These are phyloP conservation scores for Momotus momota DNA, from an alignment of 2,797 vertebrate genomes.

Conservation along the genomic window DNA sequence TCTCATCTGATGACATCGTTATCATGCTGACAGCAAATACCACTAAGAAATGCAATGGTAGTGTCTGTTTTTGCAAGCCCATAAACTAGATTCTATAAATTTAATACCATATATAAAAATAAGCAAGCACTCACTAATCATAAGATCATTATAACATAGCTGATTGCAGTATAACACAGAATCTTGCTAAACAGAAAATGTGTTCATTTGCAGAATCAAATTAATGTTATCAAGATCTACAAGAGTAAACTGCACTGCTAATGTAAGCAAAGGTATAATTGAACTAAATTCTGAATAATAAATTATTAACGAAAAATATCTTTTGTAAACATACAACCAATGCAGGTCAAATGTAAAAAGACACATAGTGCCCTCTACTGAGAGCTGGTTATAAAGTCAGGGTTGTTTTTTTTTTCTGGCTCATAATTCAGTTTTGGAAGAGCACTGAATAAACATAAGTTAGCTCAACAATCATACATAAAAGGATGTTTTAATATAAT, in stretches of 20 bases:
- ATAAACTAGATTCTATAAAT: constrained; percentile 45
- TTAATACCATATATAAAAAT: constrained; percentile 50
- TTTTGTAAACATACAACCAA: background rate
- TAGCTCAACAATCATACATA: background rate
- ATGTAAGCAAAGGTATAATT: constrained; percentile 56
- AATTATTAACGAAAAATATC: constrained; percentile 41
- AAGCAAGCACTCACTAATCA: constrained; percentile 32
- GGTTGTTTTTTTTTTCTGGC: background rate
- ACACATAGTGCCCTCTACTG: constrained; percentile 59
- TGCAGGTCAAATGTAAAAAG: background rate
- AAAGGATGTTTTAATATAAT: background rate
- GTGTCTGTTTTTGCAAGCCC: constrained; percentile 41
- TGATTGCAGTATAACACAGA: background rate
- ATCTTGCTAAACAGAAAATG: constrained; percentile 41
- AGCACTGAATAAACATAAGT: background rate
- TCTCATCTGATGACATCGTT: background rate
- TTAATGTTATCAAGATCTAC: constrained; percentile 42
- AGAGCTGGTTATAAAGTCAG: background rate
- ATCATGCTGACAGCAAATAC: background rate
- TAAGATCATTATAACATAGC: constrained; percentile 19
- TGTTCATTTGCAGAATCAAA: constrained; percentile 39
- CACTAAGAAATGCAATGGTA: background rate
- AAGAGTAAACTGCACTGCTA: constrained; percentile 10
- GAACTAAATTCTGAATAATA: constrained; percentile 51
- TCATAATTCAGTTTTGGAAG: background rate